These are phyloP conservation scores for Electrona antarctica DNA, from an alignment of 2,113 vertebrate species.

Conservation along the genomic window DNA sequence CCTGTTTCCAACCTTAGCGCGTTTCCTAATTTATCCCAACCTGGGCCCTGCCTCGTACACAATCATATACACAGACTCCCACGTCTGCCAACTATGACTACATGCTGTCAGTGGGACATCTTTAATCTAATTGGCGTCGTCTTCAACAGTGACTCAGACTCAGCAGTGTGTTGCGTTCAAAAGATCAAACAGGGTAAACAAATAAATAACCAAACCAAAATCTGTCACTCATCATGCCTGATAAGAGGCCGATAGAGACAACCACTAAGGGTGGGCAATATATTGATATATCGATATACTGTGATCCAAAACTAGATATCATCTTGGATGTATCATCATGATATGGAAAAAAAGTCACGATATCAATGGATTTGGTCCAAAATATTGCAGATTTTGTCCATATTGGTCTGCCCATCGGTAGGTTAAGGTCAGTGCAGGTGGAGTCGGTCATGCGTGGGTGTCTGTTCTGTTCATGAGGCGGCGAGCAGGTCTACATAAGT, in stretches of 20 bases:
- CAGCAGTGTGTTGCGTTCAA: not conserved
- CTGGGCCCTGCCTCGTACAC: conserved; percentile 37
- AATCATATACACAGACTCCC: conserved; percentile 41
- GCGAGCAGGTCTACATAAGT: conserved; percentile 58
- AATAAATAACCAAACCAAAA: no score
- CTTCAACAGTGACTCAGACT: conserved; percentile 22
- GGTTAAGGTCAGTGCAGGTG: conserved; percentile 76
- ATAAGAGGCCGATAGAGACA: no score
- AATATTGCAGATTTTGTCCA: no score
- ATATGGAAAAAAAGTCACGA: no score
- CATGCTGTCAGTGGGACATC: conserved; percentile 30
- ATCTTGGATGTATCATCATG: no score
- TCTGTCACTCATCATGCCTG: no score
- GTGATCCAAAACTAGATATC: no score
- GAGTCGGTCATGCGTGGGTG: conserved; percentile 68
- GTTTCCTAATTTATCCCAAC: conserved; percentile 55
- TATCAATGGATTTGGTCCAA: no score
- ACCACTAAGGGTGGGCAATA: no score
- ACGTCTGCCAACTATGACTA: conserved; percentile 48
- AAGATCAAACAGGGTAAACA: no score
- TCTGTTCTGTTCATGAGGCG: conserved; percentile 58
- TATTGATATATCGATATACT: no score
- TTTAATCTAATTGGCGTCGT: conserved; percentile 16
- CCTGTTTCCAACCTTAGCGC: conserved; percentile 60
- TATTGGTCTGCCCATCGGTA: not conserved